A percentile compares a stretch with the other conserved stretches of the same genome.
Evolutionary conservation across 2,113 vertebrate genomes (phyloP).

Genomic region (Gorilla gorilla): DNA sequence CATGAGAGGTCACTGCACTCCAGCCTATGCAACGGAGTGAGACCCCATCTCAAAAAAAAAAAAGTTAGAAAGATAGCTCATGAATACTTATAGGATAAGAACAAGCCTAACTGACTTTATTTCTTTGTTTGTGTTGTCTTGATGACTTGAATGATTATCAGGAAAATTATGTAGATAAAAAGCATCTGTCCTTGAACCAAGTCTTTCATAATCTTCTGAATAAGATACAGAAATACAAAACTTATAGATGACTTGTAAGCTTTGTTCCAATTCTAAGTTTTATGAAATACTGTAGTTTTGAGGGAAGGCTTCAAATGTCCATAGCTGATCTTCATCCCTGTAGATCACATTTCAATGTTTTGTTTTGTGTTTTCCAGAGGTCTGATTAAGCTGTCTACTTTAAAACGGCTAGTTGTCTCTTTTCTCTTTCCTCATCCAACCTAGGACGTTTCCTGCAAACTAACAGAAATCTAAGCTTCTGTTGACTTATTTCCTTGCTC

Average conservation of each 20-base stretch:
- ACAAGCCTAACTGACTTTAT: background rate
- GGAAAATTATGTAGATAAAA: background rate
- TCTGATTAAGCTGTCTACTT: background rate
- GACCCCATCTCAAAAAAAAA: no score
- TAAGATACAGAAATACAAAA: background rate
- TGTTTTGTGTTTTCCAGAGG: no score
- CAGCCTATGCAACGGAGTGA: no score
- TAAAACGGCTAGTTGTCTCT: background rate
- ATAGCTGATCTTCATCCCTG: background rate
- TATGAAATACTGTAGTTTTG: background rate
- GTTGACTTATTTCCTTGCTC: background rate
- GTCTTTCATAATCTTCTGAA: background rate
- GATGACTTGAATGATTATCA: background rate
- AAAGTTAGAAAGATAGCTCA: background rate
- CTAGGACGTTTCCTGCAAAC: background rate
- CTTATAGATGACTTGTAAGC: background rate
- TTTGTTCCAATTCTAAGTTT: constrained; percentile 8
- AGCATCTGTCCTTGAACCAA: background rate
- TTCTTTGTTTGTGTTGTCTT: background rate
- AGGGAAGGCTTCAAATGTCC: background rate
- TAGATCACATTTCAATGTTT: background rate
- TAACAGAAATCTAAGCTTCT: background rate
- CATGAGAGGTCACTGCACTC: no score
- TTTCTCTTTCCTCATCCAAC: background rate
- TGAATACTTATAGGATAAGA: background rate